A percentile compares a stretch with the other conserved stretches of the same genome.
Evolutionary conservation across 2,797 vertebrate genomes (phyloP).

Genomic region (Gymnothorax reevesii): DNA sequence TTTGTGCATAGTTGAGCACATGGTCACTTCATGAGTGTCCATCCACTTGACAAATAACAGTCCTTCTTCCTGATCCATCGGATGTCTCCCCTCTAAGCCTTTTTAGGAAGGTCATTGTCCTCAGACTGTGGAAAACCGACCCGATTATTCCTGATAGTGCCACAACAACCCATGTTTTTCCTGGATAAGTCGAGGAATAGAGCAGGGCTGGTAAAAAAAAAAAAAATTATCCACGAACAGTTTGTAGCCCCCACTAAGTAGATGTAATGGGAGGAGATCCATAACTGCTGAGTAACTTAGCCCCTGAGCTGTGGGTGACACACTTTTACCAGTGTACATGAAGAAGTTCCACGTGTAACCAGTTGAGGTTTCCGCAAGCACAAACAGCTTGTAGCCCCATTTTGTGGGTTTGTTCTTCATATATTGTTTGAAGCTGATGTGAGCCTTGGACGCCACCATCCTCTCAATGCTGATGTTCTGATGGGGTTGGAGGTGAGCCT

Average conservation of each 20-base stretch:
- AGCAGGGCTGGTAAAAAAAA: neutral
- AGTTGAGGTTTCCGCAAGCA: neutral
- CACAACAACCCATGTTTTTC: neutral
- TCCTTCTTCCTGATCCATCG: neutral
- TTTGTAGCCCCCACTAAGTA: neutral
- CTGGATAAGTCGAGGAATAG: neutral
- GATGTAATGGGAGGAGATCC: neutral
- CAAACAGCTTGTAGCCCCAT: neutral
- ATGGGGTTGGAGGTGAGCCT: too few species aligned
- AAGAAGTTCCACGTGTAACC: neutral
- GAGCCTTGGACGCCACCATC: neutral
- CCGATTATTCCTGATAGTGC: neutral
- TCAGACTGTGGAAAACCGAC: too few species aligned
- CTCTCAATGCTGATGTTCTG: neutral
- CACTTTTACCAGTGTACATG: neutral
- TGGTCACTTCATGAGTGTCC: constrained; percentile 5
- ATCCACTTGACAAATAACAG: neutral
- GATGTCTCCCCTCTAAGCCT: too few species aligned
- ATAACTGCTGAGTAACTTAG: neutral
- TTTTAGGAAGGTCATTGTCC: too few species aligned
- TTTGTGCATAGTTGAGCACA: too few species aligned
- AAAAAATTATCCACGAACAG: neutral
- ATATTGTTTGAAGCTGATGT: neutral
- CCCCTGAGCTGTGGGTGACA: neutral
- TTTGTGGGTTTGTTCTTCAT: neutral